Evolutionary conservation across 2,113 vertebrate genomes (phyloP), one percentile per base, ranked within the genome.

Genomic region (Menidia beryllina): DNA sequence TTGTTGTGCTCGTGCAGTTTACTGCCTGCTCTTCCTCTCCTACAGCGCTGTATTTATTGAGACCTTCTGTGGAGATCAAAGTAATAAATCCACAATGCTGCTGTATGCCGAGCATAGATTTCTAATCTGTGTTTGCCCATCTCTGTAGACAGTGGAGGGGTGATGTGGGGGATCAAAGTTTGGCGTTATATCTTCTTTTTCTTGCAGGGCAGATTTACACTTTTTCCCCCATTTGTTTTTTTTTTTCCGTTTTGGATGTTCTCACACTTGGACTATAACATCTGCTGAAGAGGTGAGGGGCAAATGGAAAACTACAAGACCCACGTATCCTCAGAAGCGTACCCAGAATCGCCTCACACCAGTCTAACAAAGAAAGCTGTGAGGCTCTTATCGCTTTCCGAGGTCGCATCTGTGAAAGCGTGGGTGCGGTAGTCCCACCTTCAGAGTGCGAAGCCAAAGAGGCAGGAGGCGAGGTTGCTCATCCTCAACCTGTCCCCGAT

Each of bases 121-220:
- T 85, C 61, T 45, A 43, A 73, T 65, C 63, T 41, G 30, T n/a
- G 11, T 86, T 58, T 41, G 52, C 50, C 56, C 3, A 1, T 69
- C 57, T 84, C 76, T 14, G 79, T 58, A 50, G 49, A 61, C 50
- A 71, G 71, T 63, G 72, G 58, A 49, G 49, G 59, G 73, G 39
- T 14, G n/a, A 81, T 54, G 60, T 27, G n/a, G 47, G 58, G 79
- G 66, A 86, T 89, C 77, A 88, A 83, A 79, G 85, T 86, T 73
- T 68, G 72, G 39, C 58, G 52, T 59, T 80, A 13, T 69, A 77
- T 82, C 80, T 79, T 75, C 51, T 81, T 81, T 82, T 73, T 63
- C 48, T 72, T 14, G 66, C 20, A 1, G 69, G 54, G 69, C 0
- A 6, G 26, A 66, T 57, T 69, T 61, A 56, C 75, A n/a, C n/a